Evolutionary conservation across 2,113 vertebrate species (phyloP), one percentile per base, ranked within the genome.

Genomic region (Paratilapia polleni): DNA sequence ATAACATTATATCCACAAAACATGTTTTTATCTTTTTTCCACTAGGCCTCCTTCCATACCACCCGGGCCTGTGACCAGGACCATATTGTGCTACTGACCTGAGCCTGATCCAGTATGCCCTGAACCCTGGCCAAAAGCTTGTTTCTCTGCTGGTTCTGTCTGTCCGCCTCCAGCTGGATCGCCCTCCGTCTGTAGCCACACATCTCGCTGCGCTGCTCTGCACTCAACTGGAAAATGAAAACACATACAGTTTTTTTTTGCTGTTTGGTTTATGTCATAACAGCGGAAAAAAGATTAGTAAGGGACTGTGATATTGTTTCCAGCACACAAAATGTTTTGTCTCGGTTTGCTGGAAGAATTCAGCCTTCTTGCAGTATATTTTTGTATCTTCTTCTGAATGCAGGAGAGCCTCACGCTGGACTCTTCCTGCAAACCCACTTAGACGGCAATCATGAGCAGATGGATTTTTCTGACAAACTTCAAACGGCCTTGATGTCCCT

Each of bases 191-290:
- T 97, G 83, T 97, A 96, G 24, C 97, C 93, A 38, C 95, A 94
- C 93, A 99, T 96, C 92, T 97, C 96, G 56, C 93, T 94, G 73
- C 94, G 96, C 89, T 96, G 97, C 88, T 97, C 97, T 81, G 93
- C 85, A 60, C 78, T 97, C 85, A 99, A 94, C 98, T 99, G 87
- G 1, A 94, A 76, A 80, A 82, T 63, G 34, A 80, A 86, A 78
- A 75, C 2, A 81, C 7, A 63, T 15, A 31, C 1, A 4, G 17
- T 20, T 4, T 60, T 20, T 4, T 60, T 43, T 38, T 1, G 28
- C n/a, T 20, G n/a, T 36, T 38, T 34, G n/a, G 36, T 68, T 56
- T 56, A 31, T 73, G 0, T 31, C 54, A 31, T 34, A 34, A 54
- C 68, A 73, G 2, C 54, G 31, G 11, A 54, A 11, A 19, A 52